Evolutionary conservation across 2,888 invertebrate species (phyloP).

Genomic region (Mantis religiosa): DNA sequence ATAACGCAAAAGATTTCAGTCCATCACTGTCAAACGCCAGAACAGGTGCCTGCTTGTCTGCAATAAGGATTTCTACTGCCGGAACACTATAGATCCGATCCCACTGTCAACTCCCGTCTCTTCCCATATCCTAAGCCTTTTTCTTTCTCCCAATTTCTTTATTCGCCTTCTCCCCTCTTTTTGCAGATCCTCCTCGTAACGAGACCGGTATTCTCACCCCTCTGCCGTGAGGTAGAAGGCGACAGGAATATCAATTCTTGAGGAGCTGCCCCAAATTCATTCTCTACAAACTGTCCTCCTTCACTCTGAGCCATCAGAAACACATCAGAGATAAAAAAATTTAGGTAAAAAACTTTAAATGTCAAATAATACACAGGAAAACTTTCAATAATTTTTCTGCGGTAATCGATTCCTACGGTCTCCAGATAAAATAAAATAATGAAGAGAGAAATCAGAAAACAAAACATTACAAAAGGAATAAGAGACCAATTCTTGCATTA

Average conservation of each 20-base stretch:
- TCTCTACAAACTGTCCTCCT: neutral
- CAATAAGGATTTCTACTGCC: neutral
- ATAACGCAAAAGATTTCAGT: neutral
- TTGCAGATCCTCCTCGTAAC: neutral
- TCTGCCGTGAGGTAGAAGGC: neutral
- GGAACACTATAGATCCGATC: neutral
- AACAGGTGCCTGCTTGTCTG: neutral
- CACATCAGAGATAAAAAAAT: neutral
- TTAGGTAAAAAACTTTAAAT: neutral
- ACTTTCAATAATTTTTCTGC: neutral
- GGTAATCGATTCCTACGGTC: no score
- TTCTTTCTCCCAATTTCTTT: neutral
- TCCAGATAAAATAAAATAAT: no score
- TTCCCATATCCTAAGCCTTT: neutral
- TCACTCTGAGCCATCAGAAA: neutral
- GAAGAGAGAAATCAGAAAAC: no score
- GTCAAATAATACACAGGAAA: neutral
- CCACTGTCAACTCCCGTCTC: neutral
- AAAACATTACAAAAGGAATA: no score
- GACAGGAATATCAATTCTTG: neutral
- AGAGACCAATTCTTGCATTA: no score
- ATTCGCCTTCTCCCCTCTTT: neutral
- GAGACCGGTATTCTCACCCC: neutral
- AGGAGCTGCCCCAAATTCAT: neutral
- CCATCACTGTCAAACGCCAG: neutral